Conservation (phyloP, 2,113 vertebrate species). For the Ochotona curzoniae region DNA sequence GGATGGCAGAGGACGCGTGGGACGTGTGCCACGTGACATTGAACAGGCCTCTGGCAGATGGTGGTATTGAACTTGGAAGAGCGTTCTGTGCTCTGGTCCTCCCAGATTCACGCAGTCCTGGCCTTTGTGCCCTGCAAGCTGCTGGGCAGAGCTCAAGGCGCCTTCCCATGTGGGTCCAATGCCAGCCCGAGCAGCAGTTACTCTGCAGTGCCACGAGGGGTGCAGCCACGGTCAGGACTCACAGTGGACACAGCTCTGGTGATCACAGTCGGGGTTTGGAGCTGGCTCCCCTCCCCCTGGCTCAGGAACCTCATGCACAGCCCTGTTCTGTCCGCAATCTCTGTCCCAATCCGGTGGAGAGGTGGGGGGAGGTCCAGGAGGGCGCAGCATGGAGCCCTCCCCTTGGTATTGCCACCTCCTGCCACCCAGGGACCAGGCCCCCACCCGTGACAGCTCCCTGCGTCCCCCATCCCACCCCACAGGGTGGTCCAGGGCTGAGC, state of each 20-base stretch:
- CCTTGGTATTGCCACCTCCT: too few relatives aligned
- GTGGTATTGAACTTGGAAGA: slow-evolving; percentile 10
- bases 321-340: background rate
- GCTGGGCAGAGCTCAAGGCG: fast-evolving
- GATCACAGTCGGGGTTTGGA: background rate
- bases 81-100: too few relatives aligned
- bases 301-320: too few relatives aligned
- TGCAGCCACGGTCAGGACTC: background rate
- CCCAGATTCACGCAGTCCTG: background rate
- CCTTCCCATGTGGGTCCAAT: background rate
- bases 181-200: background rate
- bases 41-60: background rate
- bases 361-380: too few relatives aligned
- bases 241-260: background rate
- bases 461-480: too few relatives aligned
- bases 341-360: too few relatives aligned
- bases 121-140: background rate
- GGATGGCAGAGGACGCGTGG: background rate
- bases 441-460: too few relatives aligned
- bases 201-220: background rate
- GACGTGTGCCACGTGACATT: background rate
- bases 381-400: too few relatives aligned
- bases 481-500: too few relatives aligned
- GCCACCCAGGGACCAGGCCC: too few relatives aligned
- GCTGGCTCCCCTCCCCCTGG: background rate